Conservation (phyloP, 2,113 vertebrate species). For the Gymnarchus niloticus region DNA sequence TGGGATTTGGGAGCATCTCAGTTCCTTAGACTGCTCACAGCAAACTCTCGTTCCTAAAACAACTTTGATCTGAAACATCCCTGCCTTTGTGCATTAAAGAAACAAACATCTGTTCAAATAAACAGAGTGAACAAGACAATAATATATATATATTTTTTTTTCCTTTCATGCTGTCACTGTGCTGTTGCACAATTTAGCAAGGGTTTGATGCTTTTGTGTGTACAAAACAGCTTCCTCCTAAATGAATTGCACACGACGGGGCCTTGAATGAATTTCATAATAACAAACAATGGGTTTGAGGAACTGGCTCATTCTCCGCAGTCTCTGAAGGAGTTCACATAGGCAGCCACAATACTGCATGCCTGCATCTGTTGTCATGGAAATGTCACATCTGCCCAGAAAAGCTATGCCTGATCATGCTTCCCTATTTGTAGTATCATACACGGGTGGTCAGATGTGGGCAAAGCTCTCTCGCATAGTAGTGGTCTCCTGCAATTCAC, state of each 20-base stretch:
- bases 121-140: background rate
- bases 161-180: background rate
- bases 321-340: background rate
- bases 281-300: background rate
- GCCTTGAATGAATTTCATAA: background rate
- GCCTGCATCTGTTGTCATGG: slow-evolving; percentile 23
- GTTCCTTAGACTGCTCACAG: background rate
- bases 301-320: background rate
- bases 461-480: slow-evolving; percentile 6
- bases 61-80: background rate
- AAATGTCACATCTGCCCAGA: slow-evolving; percentile 15
- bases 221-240: background rate
- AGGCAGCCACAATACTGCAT: background rate
- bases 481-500: background rate
- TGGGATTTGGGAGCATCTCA: background rate
- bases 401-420: slow-evolving; percentile 15
- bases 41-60: background rate
- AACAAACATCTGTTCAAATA: slow-evolving; percentile 8
- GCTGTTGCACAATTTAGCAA: background rate
- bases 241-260: background rate
- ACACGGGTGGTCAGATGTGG: background rate
- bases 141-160: background rate
- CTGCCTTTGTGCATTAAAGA: background rate
- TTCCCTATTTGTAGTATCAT: background rate
- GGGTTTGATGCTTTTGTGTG: background rate